Percentiles rank a stretch among this genome's conserved stretches.
Conservation (phyloP, 2,797 vertebrate species). For the Geotrypetes seraphini region DNA sequence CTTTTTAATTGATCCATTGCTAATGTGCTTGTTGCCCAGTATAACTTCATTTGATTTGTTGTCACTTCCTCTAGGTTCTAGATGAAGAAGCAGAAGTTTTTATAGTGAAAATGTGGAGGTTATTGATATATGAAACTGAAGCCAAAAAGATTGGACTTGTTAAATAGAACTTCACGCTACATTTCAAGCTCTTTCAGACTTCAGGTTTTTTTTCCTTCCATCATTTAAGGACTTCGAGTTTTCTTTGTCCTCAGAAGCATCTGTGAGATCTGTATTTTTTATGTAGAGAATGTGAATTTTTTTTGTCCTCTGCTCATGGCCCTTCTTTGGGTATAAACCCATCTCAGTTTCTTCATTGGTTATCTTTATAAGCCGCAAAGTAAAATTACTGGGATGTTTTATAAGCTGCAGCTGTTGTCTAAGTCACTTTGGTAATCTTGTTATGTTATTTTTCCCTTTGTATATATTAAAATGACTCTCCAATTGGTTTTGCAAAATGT, state of each 20-base stretch:
- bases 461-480: slow-evolving; percentile 57
- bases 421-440: slow-evolving; percentile 52
- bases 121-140: slow-evolving; percentile 98
- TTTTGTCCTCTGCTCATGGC: slow-evolving; percentile 39
- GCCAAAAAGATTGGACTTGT: slow-evolving; percentile 98
- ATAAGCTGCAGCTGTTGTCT: slow-evolving; percentile 63
- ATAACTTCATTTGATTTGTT: too few species aligned
- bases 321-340: slow-evolving; percentile 47
- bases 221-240: slow-evolving; percentile 46
- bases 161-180: slow-evolving; percentile 61
- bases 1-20: too few species aligned
- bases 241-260: slow-evolving; percentile 57
- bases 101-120: slow-evolving; percentile 98
- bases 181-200: slow-evolving; percentile 51
- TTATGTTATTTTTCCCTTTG: slow-evolving; percentile 57
- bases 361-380: slow-evolving; percentile 50
- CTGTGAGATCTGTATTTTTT: slow-evolving; percentile 63
- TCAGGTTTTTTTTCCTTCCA: slow-evolving; percentile 5
- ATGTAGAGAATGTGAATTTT: slow-evolving; percentile 69
- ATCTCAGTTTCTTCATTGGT: slow-evolving; percentile 39
- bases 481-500: slow-evolving; percentile 47
- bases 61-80: slow-evolving; percentile 66
- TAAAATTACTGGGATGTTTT: slow-evolving; percentile 63
- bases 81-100: slow-evolving; percentile 99
- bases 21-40: too few species aligned